Conservation (phyloP, 1,140 invertebrate genomes). For the Stegodyphus dumicola region DNA sequence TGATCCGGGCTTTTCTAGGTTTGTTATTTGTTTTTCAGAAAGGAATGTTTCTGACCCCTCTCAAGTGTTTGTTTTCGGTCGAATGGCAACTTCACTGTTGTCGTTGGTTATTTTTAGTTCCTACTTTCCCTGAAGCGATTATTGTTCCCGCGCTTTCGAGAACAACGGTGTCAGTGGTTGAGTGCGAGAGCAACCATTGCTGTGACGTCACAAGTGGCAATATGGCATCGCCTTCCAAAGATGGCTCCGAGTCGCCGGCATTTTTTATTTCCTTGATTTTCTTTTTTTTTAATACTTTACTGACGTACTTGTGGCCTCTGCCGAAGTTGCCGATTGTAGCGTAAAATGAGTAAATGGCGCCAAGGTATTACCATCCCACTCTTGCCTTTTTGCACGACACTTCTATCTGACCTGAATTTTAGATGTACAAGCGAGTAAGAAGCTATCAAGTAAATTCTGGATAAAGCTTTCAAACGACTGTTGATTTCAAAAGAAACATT, state of each 20-base stretch:
- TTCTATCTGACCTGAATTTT: too few relatives aligned
- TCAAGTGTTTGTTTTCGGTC: not conserved
- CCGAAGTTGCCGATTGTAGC: not conserved
- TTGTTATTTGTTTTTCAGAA: too few relatives aligned
- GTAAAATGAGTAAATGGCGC: too few relatives aligned
- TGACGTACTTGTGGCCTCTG: slow-evolving; percentile 5
- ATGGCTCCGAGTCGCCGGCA: not conserved
- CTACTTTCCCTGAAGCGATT: not conserved
- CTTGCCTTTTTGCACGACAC: too few relatives aligned
- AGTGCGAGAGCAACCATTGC: not conserved
- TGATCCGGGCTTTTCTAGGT: too few relatives aligned
- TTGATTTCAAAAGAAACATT: too few relatives aligned
- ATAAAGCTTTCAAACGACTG: too few relatives aligned
- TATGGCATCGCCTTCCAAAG: slow-evolving; percentile 6
- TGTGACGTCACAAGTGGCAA: not conserved
- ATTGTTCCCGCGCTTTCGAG: not conserved
- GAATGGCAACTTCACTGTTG: not conserved
- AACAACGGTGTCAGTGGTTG: not conserved
- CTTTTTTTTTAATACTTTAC: not conserved
- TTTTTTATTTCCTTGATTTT: not conserved
- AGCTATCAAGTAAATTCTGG: too few relatives aligned
- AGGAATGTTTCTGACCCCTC: too few relatives aligned
- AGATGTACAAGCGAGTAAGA: too few relatives aligned
- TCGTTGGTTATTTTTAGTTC: not conserved
- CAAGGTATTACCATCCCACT: too few relatives aligned